Evolutionary conservation across 2,113 vertebrate genomes (phyloP).

Genomic region (Gorsachius goisagi): DNA sequence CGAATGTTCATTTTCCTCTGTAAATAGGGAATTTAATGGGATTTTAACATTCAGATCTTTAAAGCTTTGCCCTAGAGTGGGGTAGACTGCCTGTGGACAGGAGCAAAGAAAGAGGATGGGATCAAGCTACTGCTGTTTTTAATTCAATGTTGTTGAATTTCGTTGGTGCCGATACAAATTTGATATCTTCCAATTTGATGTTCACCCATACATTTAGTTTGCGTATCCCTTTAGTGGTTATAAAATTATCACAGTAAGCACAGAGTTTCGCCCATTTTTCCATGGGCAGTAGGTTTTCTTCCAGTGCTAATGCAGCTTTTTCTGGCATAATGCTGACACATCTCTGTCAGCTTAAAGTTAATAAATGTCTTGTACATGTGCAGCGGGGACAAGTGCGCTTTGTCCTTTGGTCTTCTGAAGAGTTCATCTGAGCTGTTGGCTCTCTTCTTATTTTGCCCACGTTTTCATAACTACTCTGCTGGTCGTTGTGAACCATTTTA

Average conservation of each 20-base stretch:
- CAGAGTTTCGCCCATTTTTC: background rate
- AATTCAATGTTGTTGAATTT: background rate
- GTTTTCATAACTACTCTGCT: rapidly evolving
- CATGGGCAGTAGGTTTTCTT: background rate
- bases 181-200: background rate
- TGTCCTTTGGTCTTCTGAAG: background rate
- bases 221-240: rapidly evolving
- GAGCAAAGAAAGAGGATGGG: background rate
- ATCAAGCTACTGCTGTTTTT: background rate
- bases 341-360: background rate
- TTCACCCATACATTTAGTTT: rapidly evolving
- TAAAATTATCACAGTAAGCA: rapidly evolving
- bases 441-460: rapidly evolving
- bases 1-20: background rate
- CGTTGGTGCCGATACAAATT: too few relatives aligned
- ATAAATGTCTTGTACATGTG: rapidly evolving
- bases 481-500: rapidly evolving
- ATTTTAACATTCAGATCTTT: background rate
- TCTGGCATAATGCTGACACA: background rate
- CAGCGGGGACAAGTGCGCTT: rapidly evolving
- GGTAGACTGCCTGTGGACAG: background rate
- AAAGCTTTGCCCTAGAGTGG: background rate
- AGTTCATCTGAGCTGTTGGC: background rate
- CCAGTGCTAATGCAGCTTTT: background rate
- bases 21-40: rapidly evolving